Conservation (phyloP, 2,888 invertebrate species). For the Campoletis raptor region DNA sequence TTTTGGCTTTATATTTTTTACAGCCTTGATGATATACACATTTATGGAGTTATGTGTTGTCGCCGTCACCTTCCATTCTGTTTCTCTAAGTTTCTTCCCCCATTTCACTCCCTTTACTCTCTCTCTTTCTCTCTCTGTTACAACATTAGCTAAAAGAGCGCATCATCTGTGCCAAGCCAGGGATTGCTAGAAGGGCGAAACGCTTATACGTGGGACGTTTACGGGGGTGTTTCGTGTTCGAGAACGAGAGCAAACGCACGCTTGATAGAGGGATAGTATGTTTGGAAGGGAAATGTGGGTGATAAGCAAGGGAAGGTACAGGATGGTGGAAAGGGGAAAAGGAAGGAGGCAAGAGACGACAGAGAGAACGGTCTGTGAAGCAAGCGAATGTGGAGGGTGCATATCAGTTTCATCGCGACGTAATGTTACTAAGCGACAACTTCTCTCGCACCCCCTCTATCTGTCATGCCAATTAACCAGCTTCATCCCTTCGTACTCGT, state of each 20-base stretch:
- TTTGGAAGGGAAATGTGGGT: constrained; percentile 48
- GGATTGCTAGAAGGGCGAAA: constrained; percentile 62
- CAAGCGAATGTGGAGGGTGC: constrained; percentile 65
- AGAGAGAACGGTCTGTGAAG: constrained; percentile 53
- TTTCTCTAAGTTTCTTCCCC: neutral
- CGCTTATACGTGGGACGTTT: constrained; percentile 38
- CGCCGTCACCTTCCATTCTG: neutral
- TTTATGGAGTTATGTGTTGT: constrained; percentile 62
- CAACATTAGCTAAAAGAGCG: constrained; percentile 65
- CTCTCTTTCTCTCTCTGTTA: constrained; percentile 37
- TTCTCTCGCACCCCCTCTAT: constrained; percentile 82
- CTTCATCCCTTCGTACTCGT: constrained; percentile 60
- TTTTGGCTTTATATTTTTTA: constrained; percentile 49
- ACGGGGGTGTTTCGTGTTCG: constrained; percentile 26
- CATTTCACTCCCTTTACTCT: constrained; percentile 13
- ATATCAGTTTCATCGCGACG: constrained; percentile 81
- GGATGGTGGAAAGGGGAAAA: neutral
- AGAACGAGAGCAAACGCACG: constrained; percentile 56
- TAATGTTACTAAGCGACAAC: constrained; percentile 82
- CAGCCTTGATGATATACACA: constrained; percentile 52
- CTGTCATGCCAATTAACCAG: constrained; percentile 81
- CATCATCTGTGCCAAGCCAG: constrained; percentile 65
- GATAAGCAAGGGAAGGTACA: constrained; percentile 28
- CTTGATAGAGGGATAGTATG: constrained; percentile 54
- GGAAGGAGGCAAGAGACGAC: constrained; percentile 36